These are phyloP conservation scores for Drosophila lini DNA, from an alignment of 1,140 invertebrate species.

Conservation along the genomic window DNA sequence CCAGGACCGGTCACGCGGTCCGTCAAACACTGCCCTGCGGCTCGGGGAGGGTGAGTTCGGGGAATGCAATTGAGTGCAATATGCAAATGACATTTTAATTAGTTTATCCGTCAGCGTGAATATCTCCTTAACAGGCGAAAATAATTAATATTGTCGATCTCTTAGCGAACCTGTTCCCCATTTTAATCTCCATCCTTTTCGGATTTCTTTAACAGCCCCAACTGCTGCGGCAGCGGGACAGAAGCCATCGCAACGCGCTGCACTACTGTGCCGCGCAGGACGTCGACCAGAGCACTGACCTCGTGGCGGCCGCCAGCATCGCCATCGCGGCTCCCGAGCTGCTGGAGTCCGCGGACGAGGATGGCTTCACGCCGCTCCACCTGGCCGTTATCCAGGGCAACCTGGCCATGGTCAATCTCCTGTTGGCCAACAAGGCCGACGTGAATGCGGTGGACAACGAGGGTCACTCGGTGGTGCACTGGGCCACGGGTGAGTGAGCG, in stretches of 20 bases:
- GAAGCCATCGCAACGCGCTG: conserved; percentile 93
- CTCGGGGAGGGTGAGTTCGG: neutral
- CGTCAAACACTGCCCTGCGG: conserved; percentile 41
- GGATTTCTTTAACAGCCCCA: conserved; percentile 85
- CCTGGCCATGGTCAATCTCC: conserved; percentile 91
- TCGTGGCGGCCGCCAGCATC: conserved; percentile 87
- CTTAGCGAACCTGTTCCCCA: neutral
- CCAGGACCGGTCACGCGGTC: conserved; percentile 28
- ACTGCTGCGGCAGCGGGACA: conserved; percentile 88
- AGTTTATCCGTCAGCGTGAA: conserved; percentile 70
- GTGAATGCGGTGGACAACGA: conserved; percentile 96
- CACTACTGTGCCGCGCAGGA: conserved; percentile 92
- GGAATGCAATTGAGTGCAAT: conserved; percentile 18
- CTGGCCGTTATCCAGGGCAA: conserved; percentile 96
- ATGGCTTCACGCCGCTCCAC: conserved; percentile 97
- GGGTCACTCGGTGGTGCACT: conserved; percentile 98
- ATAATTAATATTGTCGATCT: conserved; percentile 41
- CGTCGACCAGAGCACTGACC: conserved; percentile 86
- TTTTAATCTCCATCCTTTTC: neutral
- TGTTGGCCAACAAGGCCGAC: conserved; percentile 93
- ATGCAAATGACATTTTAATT: conserved; percentile 83
- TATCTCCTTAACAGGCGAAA: conserved; percentile 3
- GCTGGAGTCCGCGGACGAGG: conserved; percentile 93
- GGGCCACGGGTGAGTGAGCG: conserved; percentile 94
- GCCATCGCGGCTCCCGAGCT: conserved; percentile 90